Conservation (phyloP, 2,888 invertebrate genomes). For the Theretra japonica region DNA sequence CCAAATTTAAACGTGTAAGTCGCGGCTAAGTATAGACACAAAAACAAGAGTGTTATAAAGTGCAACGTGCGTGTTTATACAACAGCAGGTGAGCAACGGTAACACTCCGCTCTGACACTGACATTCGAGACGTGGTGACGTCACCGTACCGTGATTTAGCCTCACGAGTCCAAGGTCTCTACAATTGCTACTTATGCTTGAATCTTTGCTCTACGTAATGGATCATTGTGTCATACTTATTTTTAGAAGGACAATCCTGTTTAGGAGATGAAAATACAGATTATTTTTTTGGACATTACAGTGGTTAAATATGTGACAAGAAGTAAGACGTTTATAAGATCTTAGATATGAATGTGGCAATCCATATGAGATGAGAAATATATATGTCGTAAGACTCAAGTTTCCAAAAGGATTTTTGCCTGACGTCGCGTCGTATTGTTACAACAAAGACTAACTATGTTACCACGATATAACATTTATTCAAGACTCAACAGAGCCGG, state of each 20-base stretch:
- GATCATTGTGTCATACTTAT: neutral
- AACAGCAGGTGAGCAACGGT: slow-evolving; percentile 38
- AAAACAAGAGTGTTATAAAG: slow-evolving; percentile 50
- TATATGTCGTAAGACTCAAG: no score
- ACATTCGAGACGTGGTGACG: slow-evolving; percentile 48
- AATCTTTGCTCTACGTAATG: neutral
- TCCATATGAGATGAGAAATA: no score
- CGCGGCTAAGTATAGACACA: slow-evolving; percentile 25
- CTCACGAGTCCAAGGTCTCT: slow-evolving; percentile 14
- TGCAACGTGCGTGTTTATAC: slow-evolving; percentile 46
- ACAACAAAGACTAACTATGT: no score
- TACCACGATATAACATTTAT: no score
- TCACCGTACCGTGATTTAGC: slow-evolving; percentile 32
- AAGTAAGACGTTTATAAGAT: no score
- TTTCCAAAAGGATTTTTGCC: no score
- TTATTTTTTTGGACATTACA: no score
- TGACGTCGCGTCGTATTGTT: no score
- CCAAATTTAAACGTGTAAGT: neutral
- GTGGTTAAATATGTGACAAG: no score
- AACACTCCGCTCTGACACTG: slow-evolving; percentile 46
- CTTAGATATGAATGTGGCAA: no score
- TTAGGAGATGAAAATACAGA: neutral
- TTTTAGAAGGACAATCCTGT: neutral
- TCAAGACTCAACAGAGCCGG: no score
- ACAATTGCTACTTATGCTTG: slow-evolving; percentile 2